Evolutionary conservation across 2,797 vertebrate genomes (phyloP).

Genomic region (Phylloscopus collybita): DNA sequence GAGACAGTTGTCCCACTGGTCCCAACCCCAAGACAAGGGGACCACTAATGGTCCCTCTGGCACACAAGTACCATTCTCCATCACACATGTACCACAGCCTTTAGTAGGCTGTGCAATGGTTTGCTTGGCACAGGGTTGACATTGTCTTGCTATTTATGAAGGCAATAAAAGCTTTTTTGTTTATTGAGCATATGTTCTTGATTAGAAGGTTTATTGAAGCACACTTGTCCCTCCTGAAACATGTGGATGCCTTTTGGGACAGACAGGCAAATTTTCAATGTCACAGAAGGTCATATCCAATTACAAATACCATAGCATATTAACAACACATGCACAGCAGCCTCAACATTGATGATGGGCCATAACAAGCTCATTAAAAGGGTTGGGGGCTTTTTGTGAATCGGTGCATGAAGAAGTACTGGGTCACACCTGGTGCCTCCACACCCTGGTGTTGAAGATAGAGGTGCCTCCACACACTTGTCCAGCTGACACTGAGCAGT

Average conservation of each 20-base stretch:
- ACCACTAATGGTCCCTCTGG: background rate
- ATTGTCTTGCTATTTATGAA: slow-evolving; percentile 55
- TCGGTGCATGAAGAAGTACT: background rate
- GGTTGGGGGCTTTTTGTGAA: background rate
- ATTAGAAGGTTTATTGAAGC: slow-evolving; percentile 58
- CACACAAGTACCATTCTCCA: background rate
- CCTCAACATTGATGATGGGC: background rate
- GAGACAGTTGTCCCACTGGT: background rate
- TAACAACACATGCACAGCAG: slow-evolving; percentile 39
- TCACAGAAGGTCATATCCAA: slow-evolving; percentile 5
- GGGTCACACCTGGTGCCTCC: background rate
- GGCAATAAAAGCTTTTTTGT: slow-evolving; percentile 52
- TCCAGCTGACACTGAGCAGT: background rate
- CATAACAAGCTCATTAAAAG: background rate
- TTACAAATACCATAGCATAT: slow-evolving; percentile 22
- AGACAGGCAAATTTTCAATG: slow-evolving; percentile 10
- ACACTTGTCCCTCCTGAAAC: slow-evolving; percentile 15
- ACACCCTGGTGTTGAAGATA: background rate
- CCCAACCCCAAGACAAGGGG: background rate
- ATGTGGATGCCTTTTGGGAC: slow-evolving; percentile 4
- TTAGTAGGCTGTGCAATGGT: background rate
- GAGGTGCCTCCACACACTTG: background rate
- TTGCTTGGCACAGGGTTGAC: slow-evolving; percentile 23
- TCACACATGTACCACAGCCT: background rate
- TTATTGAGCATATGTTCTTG: slow-evolving; percentile 28